Evolutionary conservation across 2,797 vertebrate genomes (phyloP), one percentile per base, ranked within the genome.

Genomic region (Harpagifer antarcticus): DNA sequence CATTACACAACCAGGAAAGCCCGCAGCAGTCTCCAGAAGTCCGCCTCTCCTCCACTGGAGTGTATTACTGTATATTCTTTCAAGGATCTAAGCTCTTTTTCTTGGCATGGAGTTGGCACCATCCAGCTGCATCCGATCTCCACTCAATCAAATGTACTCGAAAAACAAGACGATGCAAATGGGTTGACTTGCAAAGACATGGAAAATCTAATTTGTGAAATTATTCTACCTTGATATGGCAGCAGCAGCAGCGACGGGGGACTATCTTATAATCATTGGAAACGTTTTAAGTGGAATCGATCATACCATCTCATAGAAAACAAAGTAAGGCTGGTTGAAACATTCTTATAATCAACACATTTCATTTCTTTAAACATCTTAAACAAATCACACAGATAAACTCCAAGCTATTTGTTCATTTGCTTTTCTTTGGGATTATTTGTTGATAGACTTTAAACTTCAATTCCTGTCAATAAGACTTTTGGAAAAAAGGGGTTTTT

Each of bases 1-100:
- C 43, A 14, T 90, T 90, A 90, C 88, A 88, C 76, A 76, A 86
- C 76, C 85, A 82, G 83, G 86, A 91, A 86, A 73, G 85, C 87
- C 92, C 68, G 78, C 52, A 68, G 88, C 83, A 42, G 37, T 76
- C 74, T 78, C 48, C 69, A 82, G 43, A 74, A 88, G 83, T 77
- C 79, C 40, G 68, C 67, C 74, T 62, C 59, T 27, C 42, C 80
- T 80, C 72, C 48, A 8, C n/a, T 53, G 62, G 79, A 78, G 78
- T 74, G 65, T 37, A 60, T 86, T 72, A 82, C 86, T 76, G 55
- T 62, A 81, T 78, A 84, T 62, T 45, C 74, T 78, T 84, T 76
- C 54, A 78, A 43, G 54, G 78, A 83, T 85, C 81, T 69, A 58
- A 84, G 72, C 23, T 74, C 49, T 70, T 86, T 86, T 86, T 85